phyloP scores from a whole-genome alignment of 1,140 invertebrate genomes.

The Zaprionus taronus region DNA sequence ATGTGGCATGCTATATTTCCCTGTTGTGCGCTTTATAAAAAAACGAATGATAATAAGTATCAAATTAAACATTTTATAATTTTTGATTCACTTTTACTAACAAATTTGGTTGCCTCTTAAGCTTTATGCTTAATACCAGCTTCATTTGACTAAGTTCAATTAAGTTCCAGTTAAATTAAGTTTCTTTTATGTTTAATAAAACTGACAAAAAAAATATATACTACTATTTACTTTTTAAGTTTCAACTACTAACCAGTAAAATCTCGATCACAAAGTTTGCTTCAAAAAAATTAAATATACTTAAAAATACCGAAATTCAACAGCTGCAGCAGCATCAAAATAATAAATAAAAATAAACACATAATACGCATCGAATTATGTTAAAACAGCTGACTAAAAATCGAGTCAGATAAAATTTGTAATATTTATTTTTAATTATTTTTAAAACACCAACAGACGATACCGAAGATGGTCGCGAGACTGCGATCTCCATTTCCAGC shows the following conservation, averaged over 20 bases:
- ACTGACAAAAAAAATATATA: constrained; percentile 34
- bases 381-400: constrained; percentile 14
- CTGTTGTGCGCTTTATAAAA: constrained; percentile 66
- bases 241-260: constrained; percentile 72
- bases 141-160: constrained; percentile 44
- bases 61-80: constrained; percentile 36
- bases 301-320: constrained; percentile 41
- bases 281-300: constrained; percentile 50
- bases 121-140: constrained; percentile 74
- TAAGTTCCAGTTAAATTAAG: constrained; percentile 46
- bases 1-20: constrained; percentile 61
- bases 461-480: constrained; percentile 77
- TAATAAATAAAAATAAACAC: constrained; percentile 56
- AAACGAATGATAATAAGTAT: constrained; percentile 25
- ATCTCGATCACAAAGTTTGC: constrained; percentile 75
- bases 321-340: constrained; percentile 61
- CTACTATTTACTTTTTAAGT: constrained; percentile 53
- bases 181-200: constrained; percentile 44
- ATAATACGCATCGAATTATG: constrained; percentile 61
- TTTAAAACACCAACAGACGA: constrained; percentile 74
- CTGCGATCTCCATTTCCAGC: constrained; percentile 83
- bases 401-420: constrained; percentile 18
- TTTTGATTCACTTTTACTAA: constrained; percentile 63
- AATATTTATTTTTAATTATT: constrained; percentile 53
- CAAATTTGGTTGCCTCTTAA: constrained; percentile 72